These are phyloP conservation scores for Noctua janthina DNA, from an alignment of 2,888 invertebrate genomes.

Conservation along the genomic window DNA sequence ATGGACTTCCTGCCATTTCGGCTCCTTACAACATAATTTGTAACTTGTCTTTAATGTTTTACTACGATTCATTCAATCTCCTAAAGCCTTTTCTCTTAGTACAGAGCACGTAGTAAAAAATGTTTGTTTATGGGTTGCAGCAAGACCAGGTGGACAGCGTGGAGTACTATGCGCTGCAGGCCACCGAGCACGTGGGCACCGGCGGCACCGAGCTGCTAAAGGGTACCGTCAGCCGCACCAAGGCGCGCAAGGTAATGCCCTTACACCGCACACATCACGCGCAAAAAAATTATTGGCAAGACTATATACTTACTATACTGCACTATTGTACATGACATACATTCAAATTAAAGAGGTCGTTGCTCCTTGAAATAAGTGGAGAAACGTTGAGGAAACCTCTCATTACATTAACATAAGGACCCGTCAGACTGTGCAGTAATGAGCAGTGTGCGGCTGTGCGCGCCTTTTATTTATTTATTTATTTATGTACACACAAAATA, in stretches of 20 bases:
- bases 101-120: not conserved
- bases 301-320: not conserved
- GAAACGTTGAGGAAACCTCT: not conserved
- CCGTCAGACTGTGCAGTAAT: not conserved
- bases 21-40: not conserved
- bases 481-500: no score
- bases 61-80: not conserved
- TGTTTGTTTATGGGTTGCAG: slow-evolving; percentile 79
- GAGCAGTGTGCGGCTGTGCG: not conserved
- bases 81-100: not conserved
- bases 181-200: slow-evolving; percentile 90
- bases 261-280: not conserved
- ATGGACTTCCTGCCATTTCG: no score
- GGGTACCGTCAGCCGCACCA: slow-evolving; percentile 87
- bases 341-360: not conserved
- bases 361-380: slow-evolving; percentile 6
- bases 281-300: not conserved
- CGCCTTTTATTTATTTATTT: no score
- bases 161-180: slow-evolving; percentile 92
- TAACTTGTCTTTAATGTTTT: not conserved
- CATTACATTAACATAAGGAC: not conserved
- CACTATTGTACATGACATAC: not conserved
- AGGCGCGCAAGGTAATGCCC: slow-evolving; percentile 87
- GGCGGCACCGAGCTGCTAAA: slow-evolving; percentile 89
- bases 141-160: slow-evolving; percentile 92